Percentiles rank a stretch among this genome's conserved stretches.
phyloP scores from a whole-genome alignment of 2,113 vertebrate genomes.

The Grallaria varia region DNA sequence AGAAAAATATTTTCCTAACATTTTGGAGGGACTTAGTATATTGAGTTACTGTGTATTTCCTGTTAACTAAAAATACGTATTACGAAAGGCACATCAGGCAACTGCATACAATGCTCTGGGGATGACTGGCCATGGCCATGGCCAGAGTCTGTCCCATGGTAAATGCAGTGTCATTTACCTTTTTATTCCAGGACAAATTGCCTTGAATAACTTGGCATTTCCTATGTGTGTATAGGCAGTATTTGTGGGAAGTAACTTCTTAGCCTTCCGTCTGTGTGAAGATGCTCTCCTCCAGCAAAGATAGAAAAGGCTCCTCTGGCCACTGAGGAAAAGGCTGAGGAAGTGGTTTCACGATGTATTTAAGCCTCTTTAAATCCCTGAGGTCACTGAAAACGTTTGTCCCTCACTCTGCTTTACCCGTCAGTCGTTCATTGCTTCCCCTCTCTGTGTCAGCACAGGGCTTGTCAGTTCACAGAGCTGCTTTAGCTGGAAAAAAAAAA shows the following conservation, averaged over 20 bases:
- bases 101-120: accelerated
- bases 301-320: neutral
- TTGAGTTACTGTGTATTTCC: neutral
- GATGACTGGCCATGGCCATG: neutral
- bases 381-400: neutral
- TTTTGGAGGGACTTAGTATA: neutral
- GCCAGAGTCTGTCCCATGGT: neutral
- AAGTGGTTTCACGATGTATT: conserved; percentile 25
- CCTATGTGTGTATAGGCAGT: neutral
- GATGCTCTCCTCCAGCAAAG: neutral
- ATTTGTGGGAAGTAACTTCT: neutral
- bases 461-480: conserved; percentile 21
- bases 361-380: conserved; percentile 42
- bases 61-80: neutral
- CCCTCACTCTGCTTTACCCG: conserved; percentile 9
- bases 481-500: neutral
- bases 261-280: neutral
- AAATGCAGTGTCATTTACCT: neutral
- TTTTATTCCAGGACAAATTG: neutral
- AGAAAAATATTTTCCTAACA: neutral
- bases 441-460: neutral
- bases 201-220: neutral
- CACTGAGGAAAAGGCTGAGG: conserved; percentile 2
- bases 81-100: neutral
- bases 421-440: conserved; percentile 4